Percentiles rank a stretch among this genome's conserved stretches.
phyloP scores from a whole-genome alignment of 1,140 invertebrate species.

The Aphidius gifuensis region DNA sequence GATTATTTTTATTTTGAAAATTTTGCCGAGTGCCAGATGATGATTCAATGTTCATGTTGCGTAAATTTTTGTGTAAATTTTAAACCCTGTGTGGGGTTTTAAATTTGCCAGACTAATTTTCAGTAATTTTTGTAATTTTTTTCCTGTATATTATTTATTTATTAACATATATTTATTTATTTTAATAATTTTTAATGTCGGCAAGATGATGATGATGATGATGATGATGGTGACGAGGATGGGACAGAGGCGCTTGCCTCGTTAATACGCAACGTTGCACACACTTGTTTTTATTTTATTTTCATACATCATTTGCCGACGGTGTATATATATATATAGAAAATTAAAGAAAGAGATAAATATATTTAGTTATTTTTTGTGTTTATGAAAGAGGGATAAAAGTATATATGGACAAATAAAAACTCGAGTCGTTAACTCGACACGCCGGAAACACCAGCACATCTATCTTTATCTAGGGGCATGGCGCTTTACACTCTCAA shows the following conservation, averaged over 20 bases:
- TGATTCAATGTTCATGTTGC: constrained; percentile 24
- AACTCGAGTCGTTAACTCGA: constrained; percentile 49
- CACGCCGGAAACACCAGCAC: constrained; percentile 48
- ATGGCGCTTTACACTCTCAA: constrained; percentile 25
- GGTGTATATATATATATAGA: background rate
- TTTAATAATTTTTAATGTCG: background rate
- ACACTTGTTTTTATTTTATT: constrained; percentile 17
- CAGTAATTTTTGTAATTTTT: background rate
- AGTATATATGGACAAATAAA: constrained; percentile 36
- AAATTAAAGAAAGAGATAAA: constrained; percentile 21
- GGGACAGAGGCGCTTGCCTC: constrained; percentile 7
- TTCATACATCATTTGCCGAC: constrained; percentile 18
- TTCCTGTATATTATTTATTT: background rate
- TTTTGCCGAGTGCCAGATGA: constrained; percentile 52
- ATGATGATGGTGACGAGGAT: no score
- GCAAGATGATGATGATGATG: no score
- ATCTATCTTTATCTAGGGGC: constrained; percentile 50
- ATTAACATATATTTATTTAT: background rate
- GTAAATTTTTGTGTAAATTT: background rate
- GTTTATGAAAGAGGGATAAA: background rate
- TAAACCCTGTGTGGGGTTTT: background rate
- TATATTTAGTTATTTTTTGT: background rate
- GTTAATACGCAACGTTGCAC: constrained; percentile 16
- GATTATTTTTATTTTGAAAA: constrained; percentile 49
- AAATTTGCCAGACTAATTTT: constrained; percentile 8